Evolutionary conservation across 2,797 vertebrate species (phyloP).

Genomic region (Chiloscyllium punctatum): DNA sequence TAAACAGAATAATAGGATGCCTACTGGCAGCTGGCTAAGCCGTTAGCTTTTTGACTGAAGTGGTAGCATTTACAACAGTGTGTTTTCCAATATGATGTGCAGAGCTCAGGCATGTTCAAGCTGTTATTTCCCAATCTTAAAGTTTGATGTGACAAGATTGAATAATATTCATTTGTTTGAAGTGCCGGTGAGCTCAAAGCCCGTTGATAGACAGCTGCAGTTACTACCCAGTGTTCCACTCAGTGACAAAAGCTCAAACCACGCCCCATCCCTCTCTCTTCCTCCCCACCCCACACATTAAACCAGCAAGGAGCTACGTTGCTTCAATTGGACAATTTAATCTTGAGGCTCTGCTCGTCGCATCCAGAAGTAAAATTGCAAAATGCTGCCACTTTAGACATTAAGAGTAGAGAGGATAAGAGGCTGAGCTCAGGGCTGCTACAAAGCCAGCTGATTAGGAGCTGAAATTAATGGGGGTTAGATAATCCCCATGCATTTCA

Average conservation of each 20-base stretch:
- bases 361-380: background rate
- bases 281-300: background rate
- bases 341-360: background rate
- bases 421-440: background rate
- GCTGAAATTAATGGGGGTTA: conserved; percentile 5
- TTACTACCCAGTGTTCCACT: background rate
- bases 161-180: background rate
- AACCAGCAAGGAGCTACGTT: background rate
- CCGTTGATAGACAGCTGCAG: background rate
- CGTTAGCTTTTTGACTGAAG: background rate
- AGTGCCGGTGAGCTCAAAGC: background rate
- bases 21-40: background rate
- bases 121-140: background rate
- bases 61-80: background rate
- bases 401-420: background rate
- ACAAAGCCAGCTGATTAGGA: background rate
- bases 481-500: background rate
- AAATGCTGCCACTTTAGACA: conserved; percentile 18
- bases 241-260: background rate
- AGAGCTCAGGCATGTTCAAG: background rate
- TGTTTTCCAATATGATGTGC: background rate
- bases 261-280: no score
- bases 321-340: background rate
- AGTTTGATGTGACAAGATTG: background rate
- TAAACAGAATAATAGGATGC: background rate